Base-by-base conservation (phyloP, 2,113 vertebrate species). In the Dryoscopus gambensis region DNA sequence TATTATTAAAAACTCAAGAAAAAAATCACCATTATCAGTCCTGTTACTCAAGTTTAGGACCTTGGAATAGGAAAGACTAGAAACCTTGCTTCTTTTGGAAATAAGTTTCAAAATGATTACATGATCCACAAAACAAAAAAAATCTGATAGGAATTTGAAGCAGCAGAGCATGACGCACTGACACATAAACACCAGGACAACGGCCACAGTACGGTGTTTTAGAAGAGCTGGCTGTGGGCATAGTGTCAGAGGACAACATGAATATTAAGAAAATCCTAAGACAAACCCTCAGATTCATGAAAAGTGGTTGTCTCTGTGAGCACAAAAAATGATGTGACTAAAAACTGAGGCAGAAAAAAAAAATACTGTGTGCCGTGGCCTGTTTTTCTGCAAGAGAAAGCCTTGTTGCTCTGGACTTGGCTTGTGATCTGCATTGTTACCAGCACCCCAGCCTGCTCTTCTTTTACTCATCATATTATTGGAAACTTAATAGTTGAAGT, bases 351-450 rank as follows among this genome's bases (percentile, higher is more conserved):
- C n/a, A 57, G 13, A 62, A 87, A 53, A 19, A 53, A 19, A 8
- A 55, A 53, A 24, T 24, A 9, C 11, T 47, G 4, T 6, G 5
- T 65, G 14, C 46, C 0, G 0, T 35, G 24, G 23, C 18, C 16
- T 33, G 15, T 68, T 84, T 65, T 81, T 23, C 24, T 20, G 5
- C 5, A 31, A 15, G 27, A 37, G 10, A 42, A 52, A 71, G 15
- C 33, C 28, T 19, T n/a, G 10, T 17, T 77, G 40, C 33, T 74
- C 17, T 40, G 31, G 42, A 6, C 19, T 87, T 73, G 25, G 17
- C 44, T 40, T 27, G 5, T 83, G 39, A 46, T 21, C 14, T 13
- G 31, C n/a, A 11, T 17, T 47, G 27, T 10, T 74, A n/a, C 19
- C 42, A 73, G 27, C 30, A 25, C 5, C 20, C 27, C 9, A 62